phyloP scores from a whole-genome alignment of 2,797 vertebrate genomes.

The Fistularia commersonii region DNA sequence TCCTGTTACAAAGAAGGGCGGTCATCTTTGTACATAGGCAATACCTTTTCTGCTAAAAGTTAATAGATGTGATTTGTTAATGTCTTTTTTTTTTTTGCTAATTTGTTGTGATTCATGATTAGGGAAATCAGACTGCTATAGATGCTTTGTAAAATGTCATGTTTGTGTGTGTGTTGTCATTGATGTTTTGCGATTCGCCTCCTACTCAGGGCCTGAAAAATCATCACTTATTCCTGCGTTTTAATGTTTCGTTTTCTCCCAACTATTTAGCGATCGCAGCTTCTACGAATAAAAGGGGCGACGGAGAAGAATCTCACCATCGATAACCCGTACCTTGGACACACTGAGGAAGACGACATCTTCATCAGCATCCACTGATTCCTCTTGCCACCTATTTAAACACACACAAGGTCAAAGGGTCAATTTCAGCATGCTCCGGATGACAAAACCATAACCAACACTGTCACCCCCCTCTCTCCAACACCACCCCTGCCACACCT shows the following conservation, averaged over 20 bases:
- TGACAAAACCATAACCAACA: slow-evolving; percentile 2
- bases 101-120: no score
- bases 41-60: no score
- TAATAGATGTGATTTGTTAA: no score
- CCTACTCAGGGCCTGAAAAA: no score
- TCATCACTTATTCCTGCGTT: not conserved
- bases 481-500: slow-evolving; percentile 7
- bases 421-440: slow-evolving; percentile 53
- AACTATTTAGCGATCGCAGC: slow-evolving; percentile 56
- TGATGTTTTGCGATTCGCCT: no score
- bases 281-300: slow-evolving; percentile 59
- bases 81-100: no score
- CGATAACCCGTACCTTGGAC: not conserved
- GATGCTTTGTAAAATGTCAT: no score
- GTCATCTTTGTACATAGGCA: no score
- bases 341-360: slow-evolving; percentile 13
- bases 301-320: slow-evolving; percentile 1
- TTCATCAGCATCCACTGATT: not conserved
- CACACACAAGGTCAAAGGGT: slow-evolving; percentile 20
- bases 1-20: no score
- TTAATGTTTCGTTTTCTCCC: not conserved
- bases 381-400: slow-evolving; percentile 5
- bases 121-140: no score
- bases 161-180: no score
- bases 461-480: not conserved